phyloP scores from a whole-genome alignment of 2,113 vertebrate genomes.

The Strix aluco region DNA sequence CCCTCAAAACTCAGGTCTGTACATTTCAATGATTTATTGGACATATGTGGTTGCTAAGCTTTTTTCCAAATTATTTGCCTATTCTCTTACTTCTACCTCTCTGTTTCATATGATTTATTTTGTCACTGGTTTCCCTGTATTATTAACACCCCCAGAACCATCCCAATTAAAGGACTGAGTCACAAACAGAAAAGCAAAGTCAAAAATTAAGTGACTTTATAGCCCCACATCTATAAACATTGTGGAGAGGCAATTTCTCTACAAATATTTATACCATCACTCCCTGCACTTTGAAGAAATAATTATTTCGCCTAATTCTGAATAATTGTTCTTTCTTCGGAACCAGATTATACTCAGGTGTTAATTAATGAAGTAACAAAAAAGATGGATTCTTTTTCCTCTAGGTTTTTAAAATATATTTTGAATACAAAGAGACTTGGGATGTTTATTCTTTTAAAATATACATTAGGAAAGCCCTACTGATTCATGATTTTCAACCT shows the following conservation, averaged over 20 bases:
- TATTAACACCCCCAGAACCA: not conserved
- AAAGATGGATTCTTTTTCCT: not conserved
- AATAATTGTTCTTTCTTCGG: slow-evolving; percentile 18
- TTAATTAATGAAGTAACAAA: not conserved
- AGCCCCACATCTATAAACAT: not conserved
- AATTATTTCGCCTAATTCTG: slow-evolving; percentile 4
- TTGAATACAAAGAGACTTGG: not conserved
- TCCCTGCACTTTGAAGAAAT: not conserved
- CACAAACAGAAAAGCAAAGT: not conserved
- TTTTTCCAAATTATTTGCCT: not conserved
- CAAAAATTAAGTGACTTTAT: not conserved
- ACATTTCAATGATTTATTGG: not conserved
- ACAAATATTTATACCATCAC: not conserved
- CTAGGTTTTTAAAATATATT: not conserved
- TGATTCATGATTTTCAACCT: not conserved
- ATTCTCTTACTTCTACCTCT: not conserved
- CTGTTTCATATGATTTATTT: not conserved
- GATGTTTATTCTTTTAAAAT: not conserved
- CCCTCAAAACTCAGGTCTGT: not conserved
- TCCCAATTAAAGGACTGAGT: not conserved
- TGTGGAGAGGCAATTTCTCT: not conserved
- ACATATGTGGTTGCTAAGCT: not conserved
- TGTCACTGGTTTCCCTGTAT: not conserved
- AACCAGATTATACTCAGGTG: not conserved
- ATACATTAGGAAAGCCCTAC: not conserved